These are phyloP conservation scores for Stegastes partitus DNA, from an alignment of 2,113 vertebrate genomes.

Conservation along the genomic window DNA sequence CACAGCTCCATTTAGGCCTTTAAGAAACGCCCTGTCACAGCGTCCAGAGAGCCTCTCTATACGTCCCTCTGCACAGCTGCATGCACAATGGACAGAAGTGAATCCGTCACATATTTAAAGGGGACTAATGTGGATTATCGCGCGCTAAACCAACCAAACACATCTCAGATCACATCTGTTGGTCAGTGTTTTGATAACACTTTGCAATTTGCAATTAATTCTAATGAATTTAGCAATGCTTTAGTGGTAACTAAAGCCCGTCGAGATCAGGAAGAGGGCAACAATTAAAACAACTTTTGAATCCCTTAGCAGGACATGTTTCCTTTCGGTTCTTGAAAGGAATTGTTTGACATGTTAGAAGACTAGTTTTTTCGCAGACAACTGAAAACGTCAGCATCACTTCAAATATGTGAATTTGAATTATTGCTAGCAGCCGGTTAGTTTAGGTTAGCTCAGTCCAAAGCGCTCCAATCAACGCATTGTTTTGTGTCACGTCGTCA, in stretches of 20 bases:
- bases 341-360: too few relatives aligned
- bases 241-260: too few relatives aligned
- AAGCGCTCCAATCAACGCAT: too few relatives aligned
- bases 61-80: conserved; percentile 41
- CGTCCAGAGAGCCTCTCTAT: conserved; percentile 59
- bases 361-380: too few relatives aligned
- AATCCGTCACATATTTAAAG: conserved; percentile 74
- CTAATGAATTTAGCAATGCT: neutral
- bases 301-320: too few relatives aligned
- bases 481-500: neutral
- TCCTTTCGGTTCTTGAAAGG: too few relatives aligned
- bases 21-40: conserved; percentile 57
- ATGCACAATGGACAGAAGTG: conserved; percentile 60
- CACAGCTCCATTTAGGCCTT: conserved; percentile 71
- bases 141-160: conserved; percentile 29
- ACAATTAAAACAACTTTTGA: too few relatives aligned
- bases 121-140: conserved; percentile 33
- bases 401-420: neutral
- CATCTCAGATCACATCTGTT: conserved; percentile 28
- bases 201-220: neutral
- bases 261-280: too few relatives aligned
- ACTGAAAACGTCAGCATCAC: too few relatives aligned
- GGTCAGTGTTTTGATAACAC: conserved; percentile 26
- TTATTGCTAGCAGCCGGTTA: neutral
- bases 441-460: neutral